Base-by-base conservation (phyloP, 2,888 invertebrate genomes). In the Steromphala cineraria region DNA sequence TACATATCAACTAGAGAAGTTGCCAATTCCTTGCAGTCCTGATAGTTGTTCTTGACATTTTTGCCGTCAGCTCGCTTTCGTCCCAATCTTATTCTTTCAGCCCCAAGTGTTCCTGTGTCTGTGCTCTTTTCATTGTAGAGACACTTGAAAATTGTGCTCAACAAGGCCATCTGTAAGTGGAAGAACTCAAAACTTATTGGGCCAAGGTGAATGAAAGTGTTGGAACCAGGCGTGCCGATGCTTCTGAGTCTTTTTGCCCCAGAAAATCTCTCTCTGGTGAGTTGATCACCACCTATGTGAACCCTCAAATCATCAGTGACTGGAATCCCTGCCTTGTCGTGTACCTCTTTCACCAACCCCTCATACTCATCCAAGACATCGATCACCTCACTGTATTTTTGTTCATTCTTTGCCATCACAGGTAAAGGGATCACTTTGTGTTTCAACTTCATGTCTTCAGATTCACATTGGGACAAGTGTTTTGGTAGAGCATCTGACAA, bases 241-340 rank as follows among this genome's bases (percentile, higher is more conserved):
- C 55, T 8, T 5, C 67, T 36, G 8, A 83, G 55, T 17, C 52
- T n/a, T 53, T 82, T 81, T 36, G 80, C 81, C 2, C 82, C 81
- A 28, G 80, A 80, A 53, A 84, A 82, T 28, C 85, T 78, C 36
- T 83, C 86, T 17, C 84, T 52, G 2, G 86, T 86, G 19, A 85
- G 74, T 52, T 85, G 86, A 75, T 85, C 86, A 4, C 84, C 85
- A 0, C 84, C 84, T 8, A 83, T 81, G 40, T 84, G 84, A 2
- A 84, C 55, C 8, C 31, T 15, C 1, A 21, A 17, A n/a, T 76
- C 28, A 2, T 28, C 36, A 31, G n/a, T 74, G 2, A 62, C 19
- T 21, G 62, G 21, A 2, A 62, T 24, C 10, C n/a, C 3, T 17
- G 74, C 74, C 40, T 74, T 53, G 56, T 31, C 46, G 21, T 74